Evolutionary conservation across 1,140 invertebrate genomes (phyloP).

Genomic region (Oedothorax gibbosus): DNA sequence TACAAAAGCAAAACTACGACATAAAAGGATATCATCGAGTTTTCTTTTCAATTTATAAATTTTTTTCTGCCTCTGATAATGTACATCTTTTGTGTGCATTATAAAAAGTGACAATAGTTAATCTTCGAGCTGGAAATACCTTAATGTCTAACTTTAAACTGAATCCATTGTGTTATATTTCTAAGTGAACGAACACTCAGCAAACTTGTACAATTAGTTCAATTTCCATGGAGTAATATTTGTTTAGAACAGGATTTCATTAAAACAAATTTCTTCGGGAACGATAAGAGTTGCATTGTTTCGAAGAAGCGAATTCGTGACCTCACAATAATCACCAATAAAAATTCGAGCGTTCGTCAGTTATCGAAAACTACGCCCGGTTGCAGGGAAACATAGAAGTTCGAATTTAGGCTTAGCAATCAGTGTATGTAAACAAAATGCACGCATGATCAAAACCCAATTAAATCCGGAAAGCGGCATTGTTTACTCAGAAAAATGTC

Average conservation of each 20-base stretch:
- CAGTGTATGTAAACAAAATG: conserved; percentile 57
- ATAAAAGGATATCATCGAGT: too few species aligned
- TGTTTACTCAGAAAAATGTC: conserved; percentile 55
- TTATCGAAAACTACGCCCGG: conserved; percentile 41
- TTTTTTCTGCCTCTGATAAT: too few species aligned
- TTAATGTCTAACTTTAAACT: conserved; percentile 3
- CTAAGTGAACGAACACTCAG: conserved; percentile 20
- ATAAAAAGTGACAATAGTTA: too few species aligned
- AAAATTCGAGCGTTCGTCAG: conserved; percentile 47
- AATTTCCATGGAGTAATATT: conserved; percentile 37
- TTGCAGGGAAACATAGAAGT: conserved; percentile 21
- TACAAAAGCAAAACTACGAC: too few species aligned
- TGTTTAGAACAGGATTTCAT: conserved; percentile 45
- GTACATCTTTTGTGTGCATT: too few species aligned
- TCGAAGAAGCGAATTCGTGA: conserved; percentile 8
- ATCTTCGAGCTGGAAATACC: too few species aligned
- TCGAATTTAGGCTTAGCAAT: conserved; percentile 31
- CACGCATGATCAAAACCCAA: conserved; percentile 60
- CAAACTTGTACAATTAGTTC: conserved; percentile 44
- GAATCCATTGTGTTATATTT: conserved; percentile 25
- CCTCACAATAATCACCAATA: conserved; percentile 43
- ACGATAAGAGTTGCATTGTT: conserved; percentile 41
- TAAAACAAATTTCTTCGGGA: conserved; percentile 51
- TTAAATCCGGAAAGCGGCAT: conserved; percentile 57
- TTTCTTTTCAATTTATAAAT: too few species aligned